Conservation (phyloP, 2,113 vertebrate genomes). For the Varanus salvator region DNA sequence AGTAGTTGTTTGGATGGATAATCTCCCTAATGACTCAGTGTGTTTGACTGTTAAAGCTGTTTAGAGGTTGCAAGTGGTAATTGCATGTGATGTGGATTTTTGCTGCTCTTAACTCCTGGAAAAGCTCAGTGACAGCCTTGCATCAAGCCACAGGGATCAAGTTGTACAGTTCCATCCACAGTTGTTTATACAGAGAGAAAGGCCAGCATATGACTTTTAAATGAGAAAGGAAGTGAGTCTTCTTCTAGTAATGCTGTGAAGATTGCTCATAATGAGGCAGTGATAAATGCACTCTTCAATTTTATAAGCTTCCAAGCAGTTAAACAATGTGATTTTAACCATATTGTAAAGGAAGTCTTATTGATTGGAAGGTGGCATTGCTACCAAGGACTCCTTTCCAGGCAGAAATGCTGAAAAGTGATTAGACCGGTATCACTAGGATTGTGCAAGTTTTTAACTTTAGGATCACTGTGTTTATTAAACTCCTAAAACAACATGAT, state of each 20-base stretch:
- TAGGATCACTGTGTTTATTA: not conserved
- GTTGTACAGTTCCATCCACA: slow-evolving; percentile 2
- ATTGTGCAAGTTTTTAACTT: not conserved
- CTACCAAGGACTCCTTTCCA: not conserved
- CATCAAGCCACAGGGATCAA: not conserved
- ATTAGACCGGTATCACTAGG: not conserved
- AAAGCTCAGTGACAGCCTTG: not conserved
- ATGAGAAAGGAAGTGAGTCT: slow-evolving; percentile 37
- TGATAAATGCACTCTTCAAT: not conserved
- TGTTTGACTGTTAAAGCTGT: slow-evolving; percentile 20
- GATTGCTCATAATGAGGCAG: slow-evolving; percentile 18
- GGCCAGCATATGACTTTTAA: slow-evolving; percentile 7
- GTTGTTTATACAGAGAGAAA: not conserved
- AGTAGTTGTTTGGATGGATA: not conserved
- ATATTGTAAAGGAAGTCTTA: not conserved
- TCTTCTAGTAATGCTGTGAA: slow-evolving; percentile 5
- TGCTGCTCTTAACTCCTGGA: slow-evolving; percentile 28
- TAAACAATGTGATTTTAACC: not conserved
- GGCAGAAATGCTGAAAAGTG: not conserved
- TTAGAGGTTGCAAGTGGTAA: slow-evolving; percentile 19
- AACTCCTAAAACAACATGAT: too few species aligned
- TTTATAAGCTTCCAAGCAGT: slow-evolving; percentile 26
- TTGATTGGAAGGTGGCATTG: not conserved
- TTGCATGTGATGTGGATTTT: slow-evolving; percentile 27
- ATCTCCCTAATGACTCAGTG: not conserved